Percentiles rank a stretch among this genome's conserved stretches.
Evolutionary conservation across 2,113 vertebrate genomes (phyloP).

Genomic region (Nothocercus nigrocapillus): DNA sequence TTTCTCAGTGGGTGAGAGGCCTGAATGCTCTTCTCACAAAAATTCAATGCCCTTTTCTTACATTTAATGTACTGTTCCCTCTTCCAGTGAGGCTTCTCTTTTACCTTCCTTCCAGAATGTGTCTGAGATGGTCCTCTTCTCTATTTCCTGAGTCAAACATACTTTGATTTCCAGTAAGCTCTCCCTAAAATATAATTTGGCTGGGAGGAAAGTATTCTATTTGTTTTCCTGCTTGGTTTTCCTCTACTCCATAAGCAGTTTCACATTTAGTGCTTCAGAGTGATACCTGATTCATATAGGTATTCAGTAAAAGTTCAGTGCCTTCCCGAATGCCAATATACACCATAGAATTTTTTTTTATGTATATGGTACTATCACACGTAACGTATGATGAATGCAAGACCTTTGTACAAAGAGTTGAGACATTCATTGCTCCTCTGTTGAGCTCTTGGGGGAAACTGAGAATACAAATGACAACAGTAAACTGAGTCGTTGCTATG

Average conservation of each 20-base stretch:
- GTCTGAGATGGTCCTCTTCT: not conserved
- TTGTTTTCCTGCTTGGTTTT: not conserved
- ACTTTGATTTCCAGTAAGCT: not conserved
- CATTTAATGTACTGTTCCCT: not conserved
- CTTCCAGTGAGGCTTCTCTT: not conserved
- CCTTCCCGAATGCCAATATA: not conserved
- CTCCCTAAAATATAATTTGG: not conserved
- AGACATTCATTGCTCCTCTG: accelerated
- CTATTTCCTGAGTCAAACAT: not conserved
- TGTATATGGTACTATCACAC: not conserved
- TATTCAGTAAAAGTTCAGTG: accelerated
- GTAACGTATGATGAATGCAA: not conserved
- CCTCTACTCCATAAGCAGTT: not conserved
- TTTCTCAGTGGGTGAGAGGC: not conserved
- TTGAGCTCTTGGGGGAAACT: not conserved
- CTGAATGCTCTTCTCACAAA: not conserved
- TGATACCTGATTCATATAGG: not conserved
- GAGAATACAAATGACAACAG: not conserved
- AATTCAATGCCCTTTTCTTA: not conserved
- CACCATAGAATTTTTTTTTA: not conserved
- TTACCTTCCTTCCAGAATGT: not conserved
- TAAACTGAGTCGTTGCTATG: not conserved
- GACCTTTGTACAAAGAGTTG: not conserved
- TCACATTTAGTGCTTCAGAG: not conserved
- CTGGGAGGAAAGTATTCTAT: not conserved